Evolutionary conservation across 2,888 invertebrate genomes (phyloP).

Genomic region (Rhodophaea formosa): DNA sequence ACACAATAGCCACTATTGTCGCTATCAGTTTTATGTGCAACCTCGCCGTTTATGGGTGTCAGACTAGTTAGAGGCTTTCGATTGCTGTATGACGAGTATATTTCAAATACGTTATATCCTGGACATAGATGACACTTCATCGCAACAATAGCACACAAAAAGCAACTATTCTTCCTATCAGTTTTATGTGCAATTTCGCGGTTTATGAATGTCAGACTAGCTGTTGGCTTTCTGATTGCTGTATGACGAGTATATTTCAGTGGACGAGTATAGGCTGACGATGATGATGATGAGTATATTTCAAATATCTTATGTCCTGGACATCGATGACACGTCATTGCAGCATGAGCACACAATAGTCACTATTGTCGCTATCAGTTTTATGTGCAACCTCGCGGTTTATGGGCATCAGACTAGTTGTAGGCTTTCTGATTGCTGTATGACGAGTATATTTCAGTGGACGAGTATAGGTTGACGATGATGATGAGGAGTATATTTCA

Average conservation of each 20-base stretch:
- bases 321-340: background rate
- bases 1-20: slow-evolving; percentile 13
- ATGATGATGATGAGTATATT: too few species aligned
- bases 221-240: background rate
- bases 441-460: too few species aligned
- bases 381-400: slow-evolving; percentile 2
- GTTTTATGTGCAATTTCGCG: slow-evolving; percentile 3
- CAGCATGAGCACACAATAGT: slow-evolving; percentile 19
- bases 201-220: slow-evolving; percentile 1
- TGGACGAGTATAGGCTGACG: too few species aligned
- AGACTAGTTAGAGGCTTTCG: background rate
- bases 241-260: too few species aligned
- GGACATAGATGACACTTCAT: background rate
- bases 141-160: slow-evolving; percentile 20
- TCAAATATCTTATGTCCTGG: too few species aligned
- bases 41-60: background rate
- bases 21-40: slow-evolving; percentile 11
- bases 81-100: background rate
- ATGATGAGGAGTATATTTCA: too few species aligned
- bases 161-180: slow-evolving; percentile 1
- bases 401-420: background rate
- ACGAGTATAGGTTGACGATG: too few species aligned
- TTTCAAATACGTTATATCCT: slow-evolving; percentile 2
- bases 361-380: slow-evolving; percentile 8
- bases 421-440: background rate